phyloP scores from a whole-genome alignment of 2,113 vertebrate species.

The Amphiprion percula region DNA sequence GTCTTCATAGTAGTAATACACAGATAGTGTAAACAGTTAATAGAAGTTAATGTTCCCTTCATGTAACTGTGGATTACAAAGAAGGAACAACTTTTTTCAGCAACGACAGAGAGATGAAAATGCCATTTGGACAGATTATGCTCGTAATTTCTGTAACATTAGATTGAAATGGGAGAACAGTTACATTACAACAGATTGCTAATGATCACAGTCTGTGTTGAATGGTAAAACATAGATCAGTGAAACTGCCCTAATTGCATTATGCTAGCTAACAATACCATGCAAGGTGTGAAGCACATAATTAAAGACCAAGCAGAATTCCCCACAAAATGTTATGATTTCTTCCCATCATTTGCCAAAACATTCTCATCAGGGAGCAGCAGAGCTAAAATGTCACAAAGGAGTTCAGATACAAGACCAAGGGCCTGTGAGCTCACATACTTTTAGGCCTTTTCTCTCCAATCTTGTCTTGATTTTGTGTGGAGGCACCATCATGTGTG shows the following conservation, averaged over 20 bases:
- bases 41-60: constrained; percentile 15
- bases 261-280: constrained; percentile 31
- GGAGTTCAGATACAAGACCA: constrained; percentile 50
- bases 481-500: constrained; percentile 58
- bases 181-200: constrained; percentile 50
- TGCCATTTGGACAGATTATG: constrained; percentile 13
- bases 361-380: constrained; percentile 25
- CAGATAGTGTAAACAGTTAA: neutral
- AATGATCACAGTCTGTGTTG: constrained; percentile 48
- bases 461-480: constrained; percentile 37
- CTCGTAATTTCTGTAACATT: constrained; percentile 29
- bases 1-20: neutral
- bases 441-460: constrained; percentile 40
- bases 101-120: constrained; percentile 7
- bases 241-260: constrained; percentile 44
- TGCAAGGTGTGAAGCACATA: constrained; percentile 39
- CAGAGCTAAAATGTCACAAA: constrained; percentile 41
- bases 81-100: neutral
- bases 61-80: neutral
- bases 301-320: constrained; percentile 30
- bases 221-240: constrained; percentile 53
- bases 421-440: constrained; percentile 16
- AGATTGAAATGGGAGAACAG: constrained; percentile 28
- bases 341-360: constrained; percentile 39
- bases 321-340: constrained; percentile 17